Conservation (phyloP, 2,797 vertebrate species). For the Chloroceryle amazona region DNA sequence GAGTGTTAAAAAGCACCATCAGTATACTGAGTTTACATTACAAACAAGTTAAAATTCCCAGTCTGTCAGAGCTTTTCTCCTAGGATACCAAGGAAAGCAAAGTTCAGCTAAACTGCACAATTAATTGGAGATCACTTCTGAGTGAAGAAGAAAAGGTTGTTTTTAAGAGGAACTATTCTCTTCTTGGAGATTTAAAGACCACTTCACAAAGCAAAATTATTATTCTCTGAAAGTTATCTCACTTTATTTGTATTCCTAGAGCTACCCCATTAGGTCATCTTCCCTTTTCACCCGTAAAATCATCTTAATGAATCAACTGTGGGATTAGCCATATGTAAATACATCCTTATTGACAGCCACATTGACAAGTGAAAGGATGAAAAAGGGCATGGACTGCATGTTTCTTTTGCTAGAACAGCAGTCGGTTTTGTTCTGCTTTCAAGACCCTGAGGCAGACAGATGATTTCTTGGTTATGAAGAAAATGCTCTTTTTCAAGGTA, state of each 20-base stretch:
- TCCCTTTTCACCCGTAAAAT: conserved; percentile 68
- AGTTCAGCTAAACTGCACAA: conserved; percentile 78
- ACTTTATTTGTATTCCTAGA: conserved; percentile 73
- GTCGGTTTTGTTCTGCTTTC: neutral
- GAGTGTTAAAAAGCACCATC: conserved; percentile 60
- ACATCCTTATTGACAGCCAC: neutral
- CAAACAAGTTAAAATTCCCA: conserved; percentile 81
- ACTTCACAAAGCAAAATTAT: conserved; percentile 68
- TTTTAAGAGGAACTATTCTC: conserved; percentile 61
- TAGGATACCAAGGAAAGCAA: conserved; percentile 78
- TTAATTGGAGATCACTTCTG: conserved; percentile 76
- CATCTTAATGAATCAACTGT: conserved; percentile 64
- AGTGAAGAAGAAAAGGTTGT: conserved; percentile 66
- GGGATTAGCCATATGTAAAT: conserved; percentile 59
- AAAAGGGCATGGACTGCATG: neutral
- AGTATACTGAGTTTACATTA: conserved; percentile 78
- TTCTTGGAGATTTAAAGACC: conserved; percentile 70
- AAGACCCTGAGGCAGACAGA: neutral
- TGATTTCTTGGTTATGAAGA: neutral
- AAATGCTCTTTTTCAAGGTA: neutral
- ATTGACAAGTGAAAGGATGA: conserved; percentile 18
- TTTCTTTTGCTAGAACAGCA: neutral
- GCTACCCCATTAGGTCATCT: conserved; percentile 34
- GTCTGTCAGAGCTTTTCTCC: conserved; percentile 79
- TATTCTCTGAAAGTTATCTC: conserved; percentile 70